Conservation (phyloP, 1,140 invertebrate species). For the Drosophila asahinai region DNA sequence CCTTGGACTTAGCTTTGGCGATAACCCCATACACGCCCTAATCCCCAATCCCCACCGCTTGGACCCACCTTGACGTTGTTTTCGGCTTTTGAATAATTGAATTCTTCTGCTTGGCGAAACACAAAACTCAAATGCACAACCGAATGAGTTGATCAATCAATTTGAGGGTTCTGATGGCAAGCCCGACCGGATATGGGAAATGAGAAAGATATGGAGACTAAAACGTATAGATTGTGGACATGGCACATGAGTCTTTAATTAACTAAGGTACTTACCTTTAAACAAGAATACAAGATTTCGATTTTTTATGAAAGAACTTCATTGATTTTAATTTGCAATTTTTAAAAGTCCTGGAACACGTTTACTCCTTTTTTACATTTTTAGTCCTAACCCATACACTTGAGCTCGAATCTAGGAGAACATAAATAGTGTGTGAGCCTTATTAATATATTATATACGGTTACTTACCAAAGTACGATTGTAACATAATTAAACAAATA, state of each 20-base stretch:
- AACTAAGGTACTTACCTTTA: not conserved
- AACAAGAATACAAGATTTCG: not conserved
- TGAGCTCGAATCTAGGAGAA: no score
- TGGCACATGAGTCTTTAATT: constrained; percentile 5
- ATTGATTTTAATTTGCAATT: no score
- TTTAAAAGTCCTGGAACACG: no score
- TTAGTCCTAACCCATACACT: no score
- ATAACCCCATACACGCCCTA: constrained; percentile 14
- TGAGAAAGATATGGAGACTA: constrained; percentile 36
- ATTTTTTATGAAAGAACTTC: not conserved
- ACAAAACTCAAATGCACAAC: constrained; percentile 69
- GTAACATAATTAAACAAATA: no score
- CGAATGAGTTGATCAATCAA: constrained; percentile 74
- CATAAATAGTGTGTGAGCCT: no score
- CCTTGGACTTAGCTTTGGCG: constrained; percentile 7
- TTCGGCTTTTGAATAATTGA: constrained; percentile 74
- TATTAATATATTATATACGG: no score
- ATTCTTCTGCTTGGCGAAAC: constrained; percentile 76
- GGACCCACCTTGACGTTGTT: constrained; percentile 52
- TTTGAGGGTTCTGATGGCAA: constrained; percentile 37
- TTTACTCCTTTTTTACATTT: no score
- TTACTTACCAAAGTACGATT: no score
- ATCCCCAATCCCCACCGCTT: not conserved
- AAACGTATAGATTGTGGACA: constrained; percentile 1
- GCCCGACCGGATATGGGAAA: constrained; percentile 34